A percentile compares a stretch with the other conserved stretches of the same genome.
These are phyloP conservation scores for Sorex fumeus DNA, from an alignment of 2,113 vertebrate species.

Conservation along the genomic window DNA sequence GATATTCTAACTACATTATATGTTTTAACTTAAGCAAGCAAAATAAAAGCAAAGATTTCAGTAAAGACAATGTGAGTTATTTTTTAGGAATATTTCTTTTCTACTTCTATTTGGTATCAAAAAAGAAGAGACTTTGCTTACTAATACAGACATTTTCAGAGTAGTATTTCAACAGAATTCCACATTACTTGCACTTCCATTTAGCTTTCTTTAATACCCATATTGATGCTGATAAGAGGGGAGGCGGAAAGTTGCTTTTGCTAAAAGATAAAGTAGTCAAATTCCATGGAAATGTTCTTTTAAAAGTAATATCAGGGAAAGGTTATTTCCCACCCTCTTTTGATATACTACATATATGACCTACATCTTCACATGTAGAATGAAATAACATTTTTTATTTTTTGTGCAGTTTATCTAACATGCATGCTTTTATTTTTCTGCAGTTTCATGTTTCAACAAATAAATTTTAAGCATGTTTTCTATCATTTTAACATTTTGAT, in stretches of 20 bases:
- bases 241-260: conserved; percentile 89
- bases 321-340: no score
- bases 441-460: conserved; percentile 88
- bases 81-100: conserved; percentile 90
- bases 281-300: conserved; percentile 86
- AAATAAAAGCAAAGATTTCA: not conserved
- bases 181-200: conserved; percentile 95
- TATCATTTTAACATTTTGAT: conserved; percentile 89
- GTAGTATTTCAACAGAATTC: conserved; percentile 97
- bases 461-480: conserved; percentile 89
- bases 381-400: conserved; percentile 89
- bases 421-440: conserved; percentile 86
- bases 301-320: no score
- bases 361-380: conserved; percentile 90
- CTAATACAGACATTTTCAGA: conserved; percentile 92
- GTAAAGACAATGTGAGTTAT: not conserved
- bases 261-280: conserved; percentile 90
- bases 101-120: conserved; percentile 97
- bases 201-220: conserved; percentile 92
- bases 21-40: not conserved
- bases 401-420: no score
- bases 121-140: conserved; percentile 98
- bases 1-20: no score
- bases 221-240: conserved; percentile 93
- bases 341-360: conserved; percentile 72